Conservation (phyloP, 2,113 vertebrate species). For the Orycteropus afer region DNA sequence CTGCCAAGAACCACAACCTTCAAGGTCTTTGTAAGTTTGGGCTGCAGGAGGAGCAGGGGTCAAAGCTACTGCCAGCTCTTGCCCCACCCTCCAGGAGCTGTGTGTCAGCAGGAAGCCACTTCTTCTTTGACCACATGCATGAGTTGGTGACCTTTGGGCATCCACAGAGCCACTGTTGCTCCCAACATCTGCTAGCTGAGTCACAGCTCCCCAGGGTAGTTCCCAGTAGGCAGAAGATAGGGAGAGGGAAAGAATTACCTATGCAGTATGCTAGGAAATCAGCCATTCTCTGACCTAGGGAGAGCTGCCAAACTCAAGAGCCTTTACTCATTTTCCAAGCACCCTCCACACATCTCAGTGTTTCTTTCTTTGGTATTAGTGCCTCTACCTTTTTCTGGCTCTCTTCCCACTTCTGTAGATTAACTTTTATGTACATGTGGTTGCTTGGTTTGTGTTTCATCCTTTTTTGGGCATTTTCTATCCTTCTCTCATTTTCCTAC, state of each 20-base stretch:
- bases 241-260: too few relatives aligned
- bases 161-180: background rate
- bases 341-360: background rate
- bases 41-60: background rate
- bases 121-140: background rate
- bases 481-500: background rate
- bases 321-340: background rate
- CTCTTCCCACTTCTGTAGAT: background rate
- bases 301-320: rapidly evolving
- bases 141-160: background rate
- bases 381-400: background rate
- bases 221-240: background rate
- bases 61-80: background rate
- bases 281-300: background rate
- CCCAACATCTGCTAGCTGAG: background rate
- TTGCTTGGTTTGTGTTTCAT: background rate
- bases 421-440: background rate
- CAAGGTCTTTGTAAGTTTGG: background rate
- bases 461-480: background rate
- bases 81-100: background rate
- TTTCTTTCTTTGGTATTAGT: background rate
- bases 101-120: background rate
- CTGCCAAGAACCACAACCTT: background rate
- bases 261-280: rapidly evolving
- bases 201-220: background rate